phyloP scores from a whole-genome alignment of 2,888 invertebrate species.

The Strigamia transsilvanica region DNA sequence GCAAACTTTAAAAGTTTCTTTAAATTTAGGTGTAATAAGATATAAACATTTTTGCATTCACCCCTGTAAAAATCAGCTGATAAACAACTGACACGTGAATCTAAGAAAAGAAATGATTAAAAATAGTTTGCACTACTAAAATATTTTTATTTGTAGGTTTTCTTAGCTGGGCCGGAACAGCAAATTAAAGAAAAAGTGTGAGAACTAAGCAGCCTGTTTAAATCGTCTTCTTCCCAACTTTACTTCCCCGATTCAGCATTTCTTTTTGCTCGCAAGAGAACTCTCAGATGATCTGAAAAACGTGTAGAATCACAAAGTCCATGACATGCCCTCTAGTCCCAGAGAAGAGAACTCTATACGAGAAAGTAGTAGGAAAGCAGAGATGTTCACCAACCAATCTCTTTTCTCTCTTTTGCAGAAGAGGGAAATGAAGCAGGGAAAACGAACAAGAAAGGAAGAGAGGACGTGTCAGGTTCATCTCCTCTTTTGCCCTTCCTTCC shows the following conservation, averaged over 20 bases:
- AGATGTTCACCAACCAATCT: slow-evolving; percentile 24
- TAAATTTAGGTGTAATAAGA: too few relatives aligned
- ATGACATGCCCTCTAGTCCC: slow-evolving; percentile 33
- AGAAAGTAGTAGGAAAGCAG: slow-evolving; percentile 12
- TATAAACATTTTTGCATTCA: too few relatives aligned
- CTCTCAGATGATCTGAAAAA: slow-evolving; percentile 24
- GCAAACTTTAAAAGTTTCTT: too few relatives aligned
- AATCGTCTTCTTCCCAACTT: slow-evolving; percentile 3
- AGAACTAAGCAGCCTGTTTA: slow-evolving; percentile 16
- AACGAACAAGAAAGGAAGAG: slow-evolving; percentile 44
- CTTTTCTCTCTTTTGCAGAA: slow-evolving; percentile 31
- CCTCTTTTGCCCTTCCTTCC: slow-evolving; percentile 44
- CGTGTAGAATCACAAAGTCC: slow-evolving; percentile 42
- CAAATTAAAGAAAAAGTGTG: slow-evolving; percentile 14
- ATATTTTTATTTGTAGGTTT: too few relatives aligned
- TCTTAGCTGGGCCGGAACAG: background rate
- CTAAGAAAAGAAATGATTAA: too few relatives aligned
- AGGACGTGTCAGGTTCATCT: slow-evolving; percentile 41
- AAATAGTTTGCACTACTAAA: too few relatives aligned
- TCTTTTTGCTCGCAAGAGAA: slow-evolving; percentile 28
- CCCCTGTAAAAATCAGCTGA: too few relatives aligned
- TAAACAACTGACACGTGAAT: too few relatives aligned
- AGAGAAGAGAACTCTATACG: slow-evolving; percentile 24
- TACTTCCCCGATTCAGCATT: slow-evolving; percentile 1
- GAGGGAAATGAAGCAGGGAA: slow-evolving; percentile 44